Evolutionary conservation across 2,113 vertebrate genomes (phyloP), one percentile per base, ranked within the genome.

Genomic region (Rhynchomys soricoides): DNA sequence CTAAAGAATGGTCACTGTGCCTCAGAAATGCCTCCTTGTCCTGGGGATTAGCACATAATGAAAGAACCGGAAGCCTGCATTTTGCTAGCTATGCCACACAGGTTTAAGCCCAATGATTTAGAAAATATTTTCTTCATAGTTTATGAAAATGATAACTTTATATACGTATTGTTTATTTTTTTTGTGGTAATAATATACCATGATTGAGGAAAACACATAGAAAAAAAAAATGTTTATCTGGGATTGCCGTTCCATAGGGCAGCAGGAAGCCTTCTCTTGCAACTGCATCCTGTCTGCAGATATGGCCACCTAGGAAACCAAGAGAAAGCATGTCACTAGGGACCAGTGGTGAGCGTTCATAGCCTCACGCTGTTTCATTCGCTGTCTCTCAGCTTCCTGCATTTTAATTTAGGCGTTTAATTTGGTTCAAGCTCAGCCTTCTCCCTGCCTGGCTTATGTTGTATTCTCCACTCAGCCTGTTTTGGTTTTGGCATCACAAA

Each of bases 61-160:
- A 37, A 89, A 87, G 57, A 93, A 45, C 57, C 4, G 24, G 71
- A 19, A 90, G 21, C 31, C 64, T 74, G 57, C 3, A 2, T 52
- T 85, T 62, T 50, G 50, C 71, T 45, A 50, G 21, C 4, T 85
- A 55, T 73, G 59, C 16, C 31, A 31, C 26, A 85, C 19, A 73
- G 19, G 37, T 74, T 86, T 90, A 86, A 94, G 45, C 13, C 15
- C 11, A 11, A 24, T 89, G 77, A 94, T 31, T 81, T 52, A 89
- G 45, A 78, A 89, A 68, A 62, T 26, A 19, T 29, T 94, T 89
- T 77, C 73, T 92, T 83, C 59, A 81, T 95, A 48, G 64, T 77
- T 83, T 83, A 90, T 37, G 7, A 26, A 48, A 92, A 70, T 29
- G 15, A 50, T 70, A 57, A 64, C 31, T 91, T 91, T 82, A 62